Base-by-base conservation (phyloP, 2,797 vertebrate genomes). In the Galagoides demidoff region DNA sequence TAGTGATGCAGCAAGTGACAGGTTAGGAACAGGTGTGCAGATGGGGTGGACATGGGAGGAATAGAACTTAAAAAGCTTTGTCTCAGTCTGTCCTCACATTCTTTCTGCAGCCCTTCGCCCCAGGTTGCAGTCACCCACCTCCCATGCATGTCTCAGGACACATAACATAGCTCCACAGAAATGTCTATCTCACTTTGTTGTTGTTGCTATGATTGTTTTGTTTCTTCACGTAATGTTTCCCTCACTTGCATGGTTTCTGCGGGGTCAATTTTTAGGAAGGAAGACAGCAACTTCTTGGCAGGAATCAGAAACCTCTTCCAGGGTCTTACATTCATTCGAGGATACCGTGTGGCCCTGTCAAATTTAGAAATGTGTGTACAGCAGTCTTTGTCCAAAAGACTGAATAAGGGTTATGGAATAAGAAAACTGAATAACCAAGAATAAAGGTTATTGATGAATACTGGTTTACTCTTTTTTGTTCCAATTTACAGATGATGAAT, bases 231-330 rank as follows among this genome's bases (percentile, higher is more conserved):
- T 63, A 5, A 19, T 5, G 7, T 37, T 84, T 61, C 59, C 79
- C 17, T 66, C 66, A 3, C 5, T 16, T 55, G 52, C 25, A 0
- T 10, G 7, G 55, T 49, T n/a, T 88, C 95, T n/a, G 64, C 37
- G 22, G 79, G 61, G 45, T 29, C 73, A 66, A 5, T 25, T 66
- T 89, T 84, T 52, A 66, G 90, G 76, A 93, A 76, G 52, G 52
- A 20, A 31, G 63, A 94, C 90, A 87, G n/a, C 52, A 61, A 1
- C 77, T 49, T 55, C 88, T 71, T 95, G 92, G 94, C 90, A 92
- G 92, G 85, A 89, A 43, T 39, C 52, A 59, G 88, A 79, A 27
- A 12, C 83, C 39, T 20, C 55, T 90, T 71, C 85, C 55, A 34
- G 29, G 45, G 12, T 49, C 91, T 70, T 27, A 55, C 12, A 3